Conservation (phyloP, 2,888 invertebrate species). For the Morpho deidamia region DNA sequence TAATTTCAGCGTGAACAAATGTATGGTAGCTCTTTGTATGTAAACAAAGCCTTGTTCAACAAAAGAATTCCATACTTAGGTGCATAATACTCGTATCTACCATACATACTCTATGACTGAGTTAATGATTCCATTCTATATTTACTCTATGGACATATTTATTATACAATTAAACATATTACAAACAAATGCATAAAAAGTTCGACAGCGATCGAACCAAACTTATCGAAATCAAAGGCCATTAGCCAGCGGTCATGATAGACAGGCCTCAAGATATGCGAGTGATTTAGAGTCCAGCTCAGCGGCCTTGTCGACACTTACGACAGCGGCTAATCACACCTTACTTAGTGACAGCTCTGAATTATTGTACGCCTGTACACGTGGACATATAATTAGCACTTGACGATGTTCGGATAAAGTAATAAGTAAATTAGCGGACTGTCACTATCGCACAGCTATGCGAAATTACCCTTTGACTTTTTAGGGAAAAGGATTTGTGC, state of each 20-base stretch:
- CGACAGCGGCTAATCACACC: constrained; percentile 22
- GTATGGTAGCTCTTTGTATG: constrained; percentile 1
- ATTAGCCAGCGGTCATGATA: constrained; percentile 5
- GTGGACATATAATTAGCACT: not conserved
- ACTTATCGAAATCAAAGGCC: constrained; percentile 2
- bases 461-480: no score
- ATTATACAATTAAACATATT: no score
- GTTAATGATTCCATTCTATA: no score
- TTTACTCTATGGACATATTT: not conserved
- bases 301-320: constrained; percentile 20
- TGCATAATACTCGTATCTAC: not conserved
- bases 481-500: no score
- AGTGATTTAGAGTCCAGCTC: constrained; percentile 21
- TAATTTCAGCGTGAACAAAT: not conserved
- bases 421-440: no score
- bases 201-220: not conserved
- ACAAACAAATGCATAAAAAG: no score
- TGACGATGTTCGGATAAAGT: not conserved
- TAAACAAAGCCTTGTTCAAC: constrained; percentile 8
- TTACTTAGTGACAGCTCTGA: constrained; percentile 19
- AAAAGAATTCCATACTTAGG: constrained; percentile 1
- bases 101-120: not conserved
- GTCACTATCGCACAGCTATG: no score
- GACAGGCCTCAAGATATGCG: constrained; percentile 17
- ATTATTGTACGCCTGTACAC: constrained; percentile 5